These are phyloP conservation scores for Vesta saturnalis DNA, from an alignment of 2,888 invertebrate genomes.

Conservation along the genomic window DNA sequence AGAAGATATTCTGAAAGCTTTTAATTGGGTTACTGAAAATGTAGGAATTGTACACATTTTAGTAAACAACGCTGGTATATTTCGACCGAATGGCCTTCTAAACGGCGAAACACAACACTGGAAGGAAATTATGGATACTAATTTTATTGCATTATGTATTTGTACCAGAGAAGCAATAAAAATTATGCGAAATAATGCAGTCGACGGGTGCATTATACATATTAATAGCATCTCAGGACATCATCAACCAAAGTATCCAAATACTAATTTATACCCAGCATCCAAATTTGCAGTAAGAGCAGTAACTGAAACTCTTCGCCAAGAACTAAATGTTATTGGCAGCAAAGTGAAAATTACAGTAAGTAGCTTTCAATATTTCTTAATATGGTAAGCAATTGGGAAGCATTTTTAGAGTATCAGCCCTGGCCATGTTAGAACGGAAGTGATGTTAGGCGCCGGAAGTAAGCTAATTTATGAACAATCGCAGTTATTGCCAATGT, in stretches of 20 bases:
- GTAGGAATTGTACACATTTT: too few relatives aligned
- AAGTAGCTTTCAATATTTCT: slow-evolving; percentile 34
- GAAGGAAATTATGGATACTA: slow-evolving; percentile 23
- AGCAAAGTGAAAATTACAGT: slow-evolving; percentile 61
- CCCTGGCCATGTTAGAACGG: background rate
- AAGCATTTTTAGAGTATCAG: slow-evolving; percentile 1
- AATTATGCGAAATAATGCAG: slow-evolving; percentile 41
- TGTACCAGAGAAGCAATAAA: slow-evolving; percentile 24
- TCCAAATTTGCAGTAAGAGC: slow-evolving; percentile 66
- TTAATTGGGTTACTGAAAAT: too few relatives aligned
- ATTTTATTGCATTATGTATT: slow-evolving; percentile 21
- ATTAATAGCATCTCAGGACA: too few relatives aligned
- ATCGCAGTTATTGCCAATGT: too few relatives aligned
- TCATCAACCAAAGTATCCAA: slow-evolving; percentile 24
- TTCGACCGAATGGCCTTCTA: slow-evolving; percentile 27
- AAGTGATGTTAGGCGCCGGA: background rate
- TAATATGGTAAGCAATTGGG: background rate
- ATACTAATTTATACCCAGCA: slow-evolving; percentile 61
- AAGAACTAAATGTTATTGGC: too few relatives aligned
- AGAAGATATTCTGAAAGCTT: too few relatives aligned
- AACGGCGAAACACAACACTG: slow-evolving; percentile 36
- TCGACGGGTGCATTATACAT: slow-evolving; percentile 25
- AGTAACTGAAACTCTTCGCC: slow-evolving; percentile 62
- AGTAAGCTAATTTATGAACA: too few relatives aligned
- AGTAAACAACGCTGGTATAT: slow-evolving; percentile 45